These are phyloP conservation scores for Tamandua tetradactyla DNA, from an alignment of 2,797 vertebrate genomes.

Conservation along the genomic window DNA sequence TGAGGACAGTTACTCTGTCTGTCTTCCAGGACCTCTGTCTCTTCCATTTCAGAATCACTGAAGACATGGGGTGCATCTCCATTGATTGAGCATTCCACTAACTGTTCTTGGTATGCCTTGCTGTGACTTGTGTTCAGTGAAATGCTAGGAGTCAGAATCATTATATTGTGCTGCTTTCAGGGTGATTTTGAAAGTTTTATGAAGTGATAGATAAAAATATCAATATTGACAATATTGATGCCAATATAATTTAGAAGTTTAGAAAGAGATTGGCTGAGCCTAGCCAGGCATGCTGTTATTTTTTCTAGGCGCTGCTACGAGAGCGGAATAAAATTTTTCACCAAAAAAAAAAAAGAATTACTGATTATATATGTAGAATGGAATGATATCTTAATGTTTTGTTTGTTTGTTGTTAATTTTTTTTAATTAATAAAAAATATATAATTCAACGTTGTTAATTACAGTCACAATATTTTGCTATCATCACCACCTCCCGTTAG, in stretches of 20 bases:
- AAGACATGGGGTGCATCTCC: constrained; percentile 85
- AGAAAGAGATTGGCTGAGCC: constrained; percentile 78
- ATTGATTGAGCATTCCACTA: constrained; percentile 83
- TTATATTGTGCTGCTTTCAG: constrained; percentile 84
- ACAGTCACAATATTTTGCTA: no score
- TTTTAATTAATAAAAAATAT: no score
- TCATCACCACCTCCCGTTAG: no score
- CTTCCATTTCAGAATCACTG: constrained; percentile 92
- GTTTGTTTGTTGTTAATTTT: no score
- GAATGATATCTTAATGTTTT: no score
- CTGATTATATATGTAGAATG: no score
- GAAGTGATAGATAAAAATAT: constrained; percentile 89
- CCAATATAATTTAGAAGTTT: constrained; percentile 85
- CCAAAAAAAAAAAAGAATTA: no score
- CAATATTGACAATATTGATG: constrained; percentile 71
- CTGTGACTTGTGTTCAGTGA: constrained; percentile 89
- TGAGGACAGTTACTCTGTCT: constrained; percentile 84
- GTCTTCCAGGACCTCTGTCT: constrained; percentile 86
- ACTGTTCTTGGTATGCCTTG: constrained; percentile 85
- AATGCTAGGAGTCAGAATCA: constrained; percentile 92
- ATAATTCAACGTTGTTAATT: no score
- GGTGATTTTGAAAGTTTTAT: constrained; percentile 86
- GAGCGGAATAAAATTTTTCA: constrained; percentile 88
- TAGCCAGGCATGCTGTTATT: constrained; percentile 66
- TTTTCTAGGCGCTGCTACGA: constrained; percentile 80